Evolutionary conservation across 2,888 invertebrate genomes (phyloP).

Genomic region (Alcis repandata): DNA sequence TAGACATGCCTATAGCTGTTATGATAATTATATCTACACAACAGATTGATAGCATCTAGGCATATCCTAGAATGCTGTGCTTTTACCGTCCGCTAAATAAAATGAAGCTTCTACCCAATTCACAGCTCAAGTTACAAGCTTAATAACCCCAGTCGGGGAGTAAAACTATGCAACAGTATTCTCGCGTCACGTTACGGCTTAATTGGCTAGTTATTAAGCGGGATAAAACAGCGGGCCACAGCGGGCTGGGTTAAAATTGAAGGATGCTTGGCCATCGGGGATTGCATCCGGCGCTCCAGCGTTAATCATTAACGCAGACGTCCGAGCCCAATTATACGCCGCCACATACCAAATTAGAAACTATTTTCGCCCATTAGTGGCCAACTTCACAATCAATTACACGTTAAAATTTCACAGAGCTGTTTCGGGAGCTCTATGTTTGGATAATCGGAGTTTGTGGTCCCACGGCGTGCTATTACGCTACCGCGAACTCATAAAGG

Average conservation of each 20-base stretch:
- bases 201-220: slow-evolving; percentile 51
- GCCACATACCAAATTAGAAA: slow-evolving; percentile 84
- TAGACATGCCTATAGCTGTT: no score
- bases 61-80: no score
- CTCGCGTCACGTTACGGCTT: slow-evolving; percentile 50
- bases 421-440: slow-evolving; percentile 81
- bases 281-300: slow-evolving; percentile 60
- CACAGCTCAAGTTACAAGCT: not conserved
- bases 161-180: slow-evolving; percentile 64
- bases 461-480: slow-evolving; percentile 83
- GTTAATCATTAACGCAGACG: slow-evolving; percentile 81
- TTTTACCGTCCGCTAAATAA: no score
- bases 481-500: slow-evolving; percentile 74
- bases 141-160: slow-evolving; percentile 27
- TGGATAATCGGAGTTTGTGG: slow-evolving; percentile 86
- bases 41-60: no score
- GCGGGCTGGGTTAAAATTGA: slow-evolving; percentile 60
- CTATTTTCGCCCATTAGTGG: slow-evolving; percentile 85
- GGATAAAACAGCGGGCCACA: slow-evolving; percentile 47
- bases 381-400: slow-evolving; percentile 86
- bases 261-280: slow-evolving; percentile 66
- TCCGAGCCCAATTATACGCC: slow-evolving; percentile 80
- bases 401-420: slow-evolving; percentile 83
- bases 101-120: not conserved
- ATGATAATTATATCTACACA: no score